Conservation (phyloP, 1,140 invertebrate species). For the Thereuonema tuberculata region DNA sequence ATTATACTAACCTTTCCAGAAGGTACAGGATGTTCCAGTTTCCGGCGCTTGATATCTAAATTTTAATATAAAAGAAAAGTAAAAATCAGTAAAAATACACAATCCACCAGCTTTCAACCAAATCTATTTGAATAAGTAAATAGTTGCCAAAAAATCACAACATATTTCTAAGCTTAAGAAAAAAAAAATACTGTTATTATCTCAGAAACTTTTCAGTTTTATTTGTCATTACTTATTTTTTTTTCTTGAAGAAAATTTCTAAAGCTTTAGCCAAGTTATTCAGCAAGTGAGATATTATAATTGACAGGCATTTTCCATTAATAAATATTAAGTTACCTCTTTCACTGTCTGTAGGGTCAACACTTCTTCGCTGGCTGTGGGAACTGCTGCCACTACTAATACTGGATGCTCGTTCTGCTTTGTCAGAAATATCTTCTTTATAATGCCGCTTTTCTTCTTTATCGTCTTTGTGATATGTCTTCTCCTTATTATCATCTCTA, state of each 20-base stretch:
- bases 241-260: background rate
- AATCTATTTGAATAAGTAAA: background rate
- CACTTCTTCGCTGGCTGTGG: conserved; percentile 3
- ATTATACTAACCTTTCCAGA: background rate
- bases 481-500: background rate
- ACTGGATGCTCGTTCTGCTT: background rate
- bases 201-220: background rate
- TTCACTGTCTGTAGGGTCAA: background rate
- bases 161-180: background rate
- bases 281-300: background rate
- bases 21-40: background rate
- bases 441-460: background rate
- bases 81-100: background rate
- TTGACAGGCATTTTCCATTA: no score
- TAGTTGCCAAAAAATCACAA: background rate
- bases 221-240: background rate
- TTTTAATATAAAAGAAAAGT: background rate
- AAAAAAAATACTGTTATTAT: background rate
- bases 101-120: background rate
- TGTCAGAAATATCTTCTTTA: background rate
- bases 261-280: background rate
- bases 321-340: no score
- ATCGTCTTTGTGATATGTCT: background rate
- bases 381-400: background rate
- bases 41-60: background rate